These are phyloP conservation scores for Cyanoliseus patagonus DNA, from an alignment of 2,113 vertebrate species.

Conservation along the genomic window DNA sequence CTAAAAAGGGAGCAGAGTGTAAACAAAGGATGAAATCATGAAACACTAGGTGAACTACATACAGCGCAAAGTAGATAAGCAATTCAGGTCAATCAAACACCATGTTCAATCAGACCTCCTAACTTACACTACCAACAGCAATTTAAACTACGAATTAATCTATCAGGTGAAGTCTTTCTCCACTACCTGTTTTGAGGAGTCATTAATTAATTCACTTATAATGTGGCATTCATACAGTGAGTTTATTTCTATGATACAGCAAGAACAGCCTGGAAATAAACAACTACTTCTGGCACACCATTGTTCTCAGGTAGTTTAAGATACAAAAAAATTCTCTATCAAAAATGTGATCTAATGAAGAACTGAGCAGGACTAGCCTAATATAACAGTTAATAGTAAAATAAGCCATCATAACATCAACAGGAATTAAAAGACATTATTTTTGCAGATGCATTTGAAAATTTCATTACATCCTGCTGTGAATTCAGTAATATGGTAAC, in stretches of 20 bases:
- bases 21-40: background rate
- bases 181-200: background rate
- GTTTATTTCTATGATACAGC: background rate
- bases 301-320: background rate
- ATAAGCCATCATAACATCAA: slow-evolving; percentile 11
- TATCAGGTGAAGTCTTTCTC: background rate
- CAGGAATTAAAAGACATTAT: slow-evolving; percentile 38
- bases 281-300: background rate
- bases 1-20: fast-evolving
- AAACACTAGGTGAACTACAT: background rate
- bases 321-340: background rate
- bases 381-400: background rate
- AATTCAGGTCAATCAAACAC: background rate
- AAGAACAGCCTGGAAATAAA: background rate
- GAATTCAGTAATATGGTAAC: slow-evolving; percentile 40
- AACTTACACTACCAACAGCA: background rate
- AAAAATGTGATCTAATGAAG: slow-evolving; percentile 40
- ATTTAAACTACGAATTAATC: background rate
- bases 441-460: slow-evolving; percentile 46
- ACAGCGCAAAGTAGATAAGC: background rate
- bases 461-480: slow-evolving; percentile 61
- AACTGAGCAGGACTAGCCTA: slow-evolving; percentile 25
- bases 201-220: slow-evolving; percentile 10
- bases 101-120: background rate
- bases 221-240: background rate